Evolutionary conservation across 2,113 vertebrate genomes (phyloP).

Genomic region (Hyla sarda): DNA sequence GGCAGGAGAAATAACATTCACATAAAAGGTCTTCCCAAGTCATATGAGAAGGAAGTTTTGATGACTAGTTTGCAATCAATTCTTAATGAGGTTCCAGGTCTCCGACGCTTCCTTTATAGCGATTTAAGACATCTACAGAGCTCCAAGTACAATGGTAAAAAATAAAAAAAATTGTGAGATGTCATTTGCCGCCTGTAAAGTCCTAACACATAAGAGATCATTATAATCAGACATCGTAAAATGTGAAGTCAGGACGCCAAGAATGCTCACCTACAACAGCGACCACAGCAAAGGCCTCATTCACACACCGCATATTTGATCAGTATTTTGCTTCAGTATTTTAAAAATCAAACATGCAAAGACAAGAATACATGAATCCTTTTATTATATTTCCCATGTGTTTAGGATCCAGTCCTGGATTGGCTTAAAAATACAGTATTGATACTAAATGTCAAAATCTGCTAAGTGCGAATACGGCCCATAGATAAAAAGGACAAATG

Average conservation of each 20-base stretch:
- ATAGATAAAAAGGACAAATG: no score
- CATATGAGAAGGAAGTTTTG: conserved; percentile 32
- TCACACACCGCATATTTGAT: neutral
- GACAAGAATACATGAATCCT: neutral
- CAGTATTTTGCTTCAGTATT: neutral
- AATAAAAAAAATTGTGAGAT: neutral
- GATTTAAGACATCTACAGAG: neutral
- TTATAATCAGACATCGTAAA: neutral
- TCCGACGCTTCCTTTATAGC: conserved; percentile 1
- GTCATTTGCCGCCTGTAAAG: conserved; percentile 4
- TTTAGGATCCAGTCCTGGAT: no score
- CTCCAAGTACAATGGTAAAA: neutral
- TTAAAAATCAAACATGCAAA: neutral
- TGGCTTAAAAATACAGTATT: no score
- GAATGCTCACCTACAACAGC: neutral
- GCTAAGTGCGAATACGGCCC: no score
- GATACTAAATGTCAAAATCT: no score
- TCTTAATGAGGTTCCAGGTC: conserved; percentile 24
- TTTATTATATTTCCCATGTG: no score
- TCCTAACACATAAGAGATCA: neutral
- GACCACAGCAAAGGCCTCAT: neutral
- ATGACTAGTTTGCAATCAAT: conserved; percentile 40
- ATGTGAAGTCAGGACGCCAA: neutral
- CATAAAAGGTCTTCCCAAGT: conserved; percentile 28
- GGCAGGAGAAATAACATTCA: conserved; percentile 21